phyloP scores from a whole-genome alignment of 2,797 vertebrate species.

The Holocentrus rufus region DNA sequence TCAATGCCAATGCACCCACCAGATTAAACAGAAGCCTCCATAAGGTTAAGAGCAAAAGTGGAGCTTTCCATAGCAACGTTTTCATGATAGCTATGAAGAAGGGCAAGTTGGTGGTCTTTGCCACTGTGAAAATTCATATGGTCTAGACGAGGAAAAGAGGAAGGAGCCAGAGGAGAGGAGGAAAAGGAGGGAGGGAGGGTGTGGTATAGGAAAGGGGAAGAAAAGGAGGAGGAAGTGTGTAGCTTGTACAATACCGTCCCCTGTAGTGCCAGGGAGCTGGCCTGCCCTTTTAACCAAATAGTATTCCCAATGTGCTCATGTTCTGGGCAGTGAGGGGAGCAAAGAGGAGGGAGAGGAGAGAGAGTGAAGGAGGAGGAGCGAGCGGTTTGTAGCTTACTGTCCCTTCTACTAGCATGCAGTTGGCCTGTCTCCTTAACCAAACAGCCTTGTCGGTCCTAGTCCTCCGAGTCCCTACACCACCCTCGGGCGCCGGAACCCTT shows the following conservation, averaged over 20 bases:
- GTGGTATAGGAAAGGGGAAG: not conserved
- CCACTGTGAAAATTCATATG: slow-evolving; percentile 17
- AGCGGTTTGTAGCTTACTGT: slow-evolving; percentile 50
- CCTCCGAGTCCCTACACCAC: slow-evolving; percentile 57
- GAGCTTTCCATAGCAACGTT: slow-evolving; percentile 21
- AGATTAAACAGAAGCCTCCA: slow-evolving; percentile 38
- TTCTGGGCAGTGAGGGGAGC: slow-evolving; percentile 24
- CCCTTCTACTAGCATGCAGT: slow-evolving; percentile 58
- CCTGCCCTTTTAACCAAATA: slow-evolving; percentile 39
- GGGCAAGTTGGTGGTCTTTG: slow-evolving; percentile 28
- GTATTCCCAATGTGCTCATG: slow-evolving; percentile 32
- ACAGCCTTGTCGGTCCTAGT: slow-evolving; percentile 74
- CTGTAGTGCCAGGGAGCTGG: slow-evolving; percentile 20
- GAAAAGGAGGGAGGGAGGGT: slow-evolving; percentile 15
- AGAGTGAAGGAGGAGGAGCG: slow-evolving; percentile 50
- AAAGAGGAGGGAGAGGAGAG: slow-evolving; percentile 23
- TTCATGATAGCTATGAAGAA: slow-evolving; percentile 25
- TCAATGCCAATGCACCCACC: slow-evolving; percentile 55
- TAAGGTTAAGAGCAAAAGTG: slow-evolving; percentile 39
- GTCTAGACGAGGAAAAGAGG: slow-evolving; percentile 9
- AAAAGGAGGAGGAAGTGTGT: not conserved
- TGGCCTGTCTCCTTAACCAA: slow-evolving; percentile 75
- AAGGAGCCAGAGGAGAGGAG: not conserved
- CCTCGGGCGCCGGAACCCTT: slow-evolving; percentile 71
- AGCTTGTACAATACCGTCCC: slow-evolving; percentile 5